Percentiles rank a stretch among this genome's conserved stretches.
Conservation (phyloP, 2,888 invertebrate genomes). For the Camptogramma bilineatum region DNA sequence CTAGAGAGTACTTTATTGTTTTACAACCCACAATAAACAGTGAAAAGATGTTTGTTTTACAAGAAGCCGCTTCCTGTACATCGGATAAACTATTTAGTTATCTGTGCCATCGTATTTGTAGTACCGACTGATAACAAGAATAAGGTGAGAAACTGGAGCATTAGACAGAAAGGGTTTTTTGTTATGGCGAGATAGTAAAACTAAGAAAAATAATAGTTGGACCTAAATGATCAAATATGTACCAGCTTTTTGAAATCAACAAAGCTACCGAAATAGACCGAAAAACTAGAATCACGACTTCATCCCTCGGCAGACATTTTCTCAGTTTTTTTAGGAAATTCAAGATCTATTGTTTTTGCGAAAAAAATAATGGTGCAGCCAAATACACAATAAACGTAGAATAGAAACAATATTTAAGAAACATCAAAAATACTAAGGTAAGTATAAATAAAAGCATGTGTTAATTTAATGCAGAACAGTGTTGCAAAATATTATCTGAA, state of each 20-base stretch:
- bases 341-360: not conserved
- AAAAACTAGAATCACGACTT: not conserved
- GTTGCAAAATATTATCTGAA: too few species aligned
- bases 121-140: constrained; percentile 44
- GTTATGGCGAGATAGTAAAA: not conserved
- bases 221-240: not conserved
- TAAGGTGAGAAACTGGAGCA: constrained; percentile 16
- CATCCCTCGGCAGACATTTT: not conserved
- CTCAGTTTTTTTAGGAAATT: not conserved
- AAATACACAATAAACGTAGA: too few species aligned
- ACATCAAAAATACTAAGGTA: too few species aligned
- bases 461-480: too few species aligned
- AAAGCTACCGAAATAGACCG: not conserved
- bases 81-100: not conserved
- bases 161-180: constrained; percentile 7
- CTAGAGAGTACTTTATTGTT: constrained; percentile 72
- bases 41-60: constrained; percentile 61
- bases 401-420: too few species aligned
- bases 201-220: not conserved
- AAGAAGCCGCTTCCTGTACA: constrained; percentile 66
- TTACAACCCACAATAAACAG: constrained; percentile 66
- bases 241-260: not conserved
- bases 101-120: constrained; percentile 41
- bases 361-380: too few species aligned
- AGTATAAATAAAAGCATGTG: too few species aligned